A percentile compares a stretch with the other conserved stretches of the same genome.
Evolutionary conservation across 2,888 invertebrate species (phyloP).

Genomic region (Malthinus flaveolus): DNA sequence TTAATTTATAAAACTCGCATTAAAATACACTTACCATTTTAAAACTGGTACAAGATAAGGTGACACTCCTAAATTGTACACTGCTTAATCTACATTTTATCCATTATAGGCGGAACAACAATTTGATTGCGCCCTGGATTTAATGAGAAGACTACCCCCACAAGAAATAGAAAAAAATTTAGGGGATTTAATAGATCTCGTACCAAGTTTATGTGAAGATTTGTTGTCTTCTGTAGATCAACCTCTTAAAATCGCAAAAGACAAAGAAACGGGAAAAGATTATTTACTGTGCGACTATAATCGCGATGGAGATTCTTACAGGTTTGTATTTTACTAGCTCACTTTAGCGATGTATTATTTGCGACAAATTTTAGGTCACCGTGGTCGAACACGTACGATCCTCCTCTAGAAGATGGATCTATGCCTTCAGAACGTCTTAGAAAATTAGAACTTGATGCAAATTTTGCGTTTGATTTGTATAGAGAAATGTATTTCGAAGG

Average conservation of each 20-base stretch:
- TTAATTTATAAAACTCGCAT: too few relatives aligned
- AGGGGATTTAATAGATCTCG: constrained; percentile 95
- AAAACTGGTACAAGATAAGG: too few relatives aligned
- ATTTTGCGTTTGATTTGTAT: constrained; percentile 98
- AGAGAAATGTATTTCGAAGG: constrained; percentile 99
- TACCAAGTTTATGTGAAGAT: constrained; percentile 95
- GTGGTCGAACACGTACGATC: constrained; percentile 99
- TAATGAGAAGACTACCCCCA: constrained; percentile 98
- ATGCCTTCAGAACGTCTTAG: constrained; percentile 96
- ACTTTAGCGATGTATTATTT: too few relatives aligned
- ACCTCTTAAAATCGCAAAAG: constrained; percentile 95
- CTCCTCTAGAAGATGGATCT: constrained; percentile 96
- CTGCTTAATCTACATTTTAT: too few relatives aligned
- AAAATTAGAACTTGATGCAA: constrained; percentile 96
- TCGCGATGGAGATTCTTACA: constrained; percentile 97
- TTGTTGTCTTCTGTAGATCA: constrained; percentile 96
- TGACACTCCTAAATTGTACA: too few relatives aligned
- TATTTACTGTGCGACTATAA: constrained; percentile 99
- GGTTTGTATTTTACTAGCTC: constrained; percentile 54
- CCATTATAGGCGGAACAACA: constrained; percentile 82
- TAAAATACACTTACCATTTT: too few relatives aligned
- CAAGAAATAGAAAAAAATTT: constrained; percentile 99
- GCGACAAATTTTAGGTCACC: constrained; percentile 75
- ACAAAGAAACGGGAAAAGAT: constrained; percentile 93
- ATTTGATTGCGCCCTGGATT: constrained; percentile 97